A percentile compares a stretch with the other conserved stretches of the same genome.
Conservation (phyloP, 92 coral and sea anemone genomes). For the Parazoanthus swiftii region DNA sequence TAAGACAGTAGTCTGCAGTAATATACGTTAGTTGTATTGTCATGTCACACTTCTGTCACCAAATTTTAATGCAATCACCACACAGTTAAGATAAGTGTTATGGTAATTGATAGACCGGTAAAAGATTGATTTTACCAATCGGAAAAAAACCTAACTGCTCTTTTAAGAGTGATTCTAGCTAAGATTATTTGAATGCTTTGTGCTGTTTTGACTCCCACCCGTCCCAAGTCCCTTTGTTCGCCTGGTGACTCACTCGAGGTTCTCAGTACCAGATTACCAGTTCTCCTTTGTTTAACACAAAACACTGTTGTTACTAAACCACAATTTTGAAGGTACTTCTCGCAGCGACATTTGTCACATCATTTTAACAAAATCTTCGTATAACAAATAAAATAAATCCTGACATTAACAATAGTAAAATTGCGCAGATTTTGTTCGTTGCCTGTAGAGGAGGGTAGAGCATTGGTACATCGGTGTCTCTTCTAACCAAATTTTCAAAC, state of each 20-base stretch:
- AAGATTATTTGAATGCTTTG: conserved; percentile 18
- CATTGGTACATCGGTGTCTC: not conserved
- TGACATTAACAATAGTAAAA: conserved; percentile 5
- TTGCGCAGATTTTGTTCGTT: conserved; percentile 8
- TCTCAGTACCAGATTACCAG: conserved; percentile 4
- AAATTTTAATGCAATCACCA: conserved; percentile 19
- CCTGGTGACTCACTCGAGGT: conserved; percentile 12
- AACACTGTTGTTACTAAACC: too few species aligned
- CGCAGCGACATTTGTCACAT: conserved; percentile 6
- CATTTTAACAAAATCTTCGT: not conserved
- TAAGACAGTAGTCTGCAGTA: conserved; percentile 24
- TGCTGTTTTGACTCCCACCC: conserved; percentile 8
- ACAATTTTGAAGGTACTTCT: not conserved
- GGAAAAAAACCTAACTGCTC: conserved; percentile 1
- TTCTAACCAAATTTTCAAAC: conserved; percentile 1
- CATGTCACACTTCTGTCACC: conserved; percentile 25
- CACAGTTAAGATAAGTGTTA: conserved; percentile 15
- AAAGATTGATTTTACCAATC: conserved; percentile 20
- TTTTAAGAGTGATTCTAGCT: conserved; percentile 22
- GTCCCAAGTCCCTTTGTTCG: conserved; percentile 6
- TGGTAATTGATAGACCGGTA: conserved; percentile 26
- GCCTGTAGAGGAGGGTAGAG: not conserved
- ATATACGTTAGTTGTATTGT: conserved; percentile 24
- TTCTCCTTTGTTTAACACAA: conserved; percentile 1
- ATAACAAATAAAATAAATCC: conserved; percentile 4